Evolutionary conservation across 2,888 invertebrate genomes (phyloP).

Genomic region (Alentia gelatinosa): DNA sequence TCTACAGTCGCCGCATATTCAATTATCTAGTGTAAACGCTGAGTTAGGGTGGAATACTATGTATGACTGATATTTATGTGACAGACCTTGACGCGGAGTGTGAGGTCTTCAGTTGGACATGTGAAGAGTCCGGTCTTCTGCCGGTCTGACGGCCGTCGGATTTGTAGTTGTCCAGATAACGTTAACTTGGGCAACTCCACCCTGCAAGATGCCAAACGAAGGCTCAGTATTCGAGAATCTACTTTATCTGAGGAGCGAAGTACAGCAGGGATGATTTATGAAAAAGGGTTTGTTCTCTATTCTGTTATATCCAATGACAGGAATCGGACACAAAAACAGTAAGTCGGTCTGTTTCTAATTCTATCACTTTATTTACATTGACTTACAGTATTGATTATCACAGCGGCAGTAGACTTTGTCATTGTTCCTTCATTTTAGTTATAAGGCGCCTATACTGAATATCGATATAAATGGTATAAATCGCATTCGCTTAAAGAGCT

Average conservation of each 20-base stretch:
- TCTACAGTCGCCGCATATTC: too few species aligned
- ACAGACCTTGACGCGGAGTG: constrained; percentile 72
- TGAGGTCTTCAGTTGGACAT: constrained; percentile 72
- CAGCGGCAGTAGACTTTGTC: neutral
- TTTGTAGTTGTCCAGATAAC: constrained; percentile 70
- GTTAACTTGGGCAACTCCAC: constrained; percentile 75
- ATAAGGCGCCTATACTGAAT: too few species aligned
- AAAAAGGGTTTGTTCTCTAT: too few species aligned
- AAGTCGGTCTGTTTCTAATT: neutral
- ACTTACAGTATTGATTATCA: neutral
- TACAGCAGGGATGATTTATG: neutral
- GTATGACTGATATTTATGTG: too few species aligned
- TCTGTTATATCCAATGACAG: too few species aligned
- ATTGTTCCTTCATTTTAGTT: neutral
- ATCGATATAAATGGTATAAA: too few species aligned
- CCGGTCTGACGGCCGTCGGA: constrained; percentile 68
- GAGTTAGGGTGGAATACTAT: too few species aligned
- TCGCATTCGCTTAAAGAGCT: too few species aligned
- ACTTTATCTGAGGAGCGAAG: neutral
- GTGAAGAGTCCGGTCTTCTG: constrained; percentile 67
- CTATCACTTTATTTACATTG: neutral
- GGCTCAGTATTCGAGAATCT: neutral
- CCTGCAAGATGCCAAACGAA: constrained; percentile 61
- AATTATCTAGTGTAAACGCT: too few species aligned
- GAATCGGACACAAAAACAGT: too few species aligned